Evolutionary conservation across 2,797 vertebrate genomes (phyloP).

Genomic region (Cynopterus sphinx): DNA sequence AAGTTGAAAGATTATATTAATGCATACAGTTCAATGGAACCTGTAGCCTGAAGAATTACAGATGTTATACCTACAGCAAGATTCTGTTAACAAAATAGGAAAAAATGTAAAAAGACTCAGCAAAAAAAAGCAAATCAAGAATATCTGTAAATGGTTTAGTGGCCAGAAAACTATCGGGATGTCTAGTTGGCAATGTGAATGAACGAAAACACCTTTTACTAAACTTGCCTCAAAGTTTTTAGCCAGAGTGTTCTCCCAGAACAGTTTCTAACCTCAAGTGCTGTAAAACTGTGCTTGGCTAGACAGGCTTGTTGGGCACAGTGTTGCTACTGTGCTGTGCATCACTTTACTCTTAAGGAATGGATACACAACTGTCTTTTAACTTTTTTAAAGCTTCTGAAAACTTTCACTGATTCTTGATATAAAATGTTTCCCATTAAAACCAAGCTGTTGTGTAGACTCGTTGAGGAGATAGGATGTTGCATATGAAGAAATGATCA

Average conservation of each 20-base stretch:
- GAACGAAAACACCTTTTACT: neutral
- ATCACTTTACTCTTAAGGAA: neutral
- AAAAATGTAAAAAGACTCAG: neutral
- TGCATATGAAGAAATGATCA: neutral
- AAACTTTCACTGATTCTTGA: neutral
- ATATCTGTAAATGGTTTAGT: neutral
- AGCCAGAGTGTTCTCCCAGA: neutral
- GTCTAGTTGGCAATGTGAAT: neutral
- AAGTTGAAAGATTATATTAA: conserved; percentile 31
- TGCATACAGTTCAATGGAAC: neutral
- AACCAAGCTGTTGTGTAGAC: neutral
- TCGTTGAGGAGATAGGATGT: neutral
- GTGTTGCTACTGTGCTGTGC: neutral
- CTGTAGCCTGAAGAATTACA: conserved; percentile 17
- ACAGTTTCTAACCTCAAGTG: neutral
- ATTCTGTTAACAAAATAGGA: conserved; percentile 16
- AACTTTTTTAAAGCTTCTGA: neutral
- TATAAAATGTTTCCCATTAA: neutral
- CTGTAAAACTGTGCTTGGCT: neutral
- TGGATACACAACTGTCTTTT: neutral
- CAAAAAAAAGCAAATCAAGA: neutral
- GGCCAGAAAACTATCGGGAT: neutral
- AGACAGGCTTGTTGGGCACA: neutral
- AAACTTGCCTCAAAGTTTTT: neutral
- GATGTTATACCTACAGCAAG: neutral